Conservation (phyloP, 2,888 invertebrate species). For the Lumbricus terrestris region DNA sequence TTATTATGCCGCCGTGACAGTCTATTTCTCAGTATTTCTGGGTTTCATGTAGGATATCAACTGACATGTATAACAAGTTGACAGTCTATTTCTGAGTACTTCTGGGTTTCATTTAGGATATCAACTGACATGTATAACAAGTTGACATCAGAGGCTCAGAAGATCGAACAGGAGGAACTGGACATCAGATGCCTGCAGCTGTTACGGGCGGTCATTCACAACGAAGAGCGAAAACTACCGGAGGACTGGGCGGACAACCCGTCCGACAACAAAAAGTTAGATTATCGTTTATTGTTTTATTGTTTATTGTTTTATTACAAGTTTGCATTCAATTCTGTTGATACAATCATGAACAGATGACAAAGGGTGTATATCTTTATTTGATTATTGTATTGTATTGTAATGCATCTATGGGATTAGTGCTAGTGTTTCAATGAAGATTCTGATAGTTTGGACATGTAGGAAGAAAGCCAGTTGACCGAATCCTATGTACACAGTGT, state of each 20-base stretch:
- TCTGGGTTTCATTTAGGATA: slow-evolving; percentile 32
- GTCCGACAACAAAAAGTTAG: slow-evolving; percentile 38
- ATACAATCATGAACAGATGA: no score
- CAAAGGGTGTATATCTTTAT: no score
- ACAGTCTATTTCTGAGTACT: neutral
- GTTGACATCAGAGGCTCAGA: slow-evolving; percentile 34
- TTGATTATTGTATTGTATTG: no score
- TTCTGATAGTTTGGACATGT: no score
- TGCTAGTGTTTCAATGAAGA: no score
- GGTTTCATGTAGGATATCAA: slow-evolving; percentile 37
- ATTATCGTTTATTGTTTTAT: no score
- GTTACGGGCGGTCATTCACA: slow-evolving; percentile 48
- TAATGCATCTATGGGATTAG: no score
- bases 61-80: slow-evolving; percentile 37
- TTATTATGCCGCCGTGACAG: no score
- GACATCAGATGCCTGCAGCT: slow-evolving; percentile 48
- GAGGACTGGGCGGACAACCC: slow-evolving; percentile 46
- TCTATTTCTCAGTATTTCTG: neutral
- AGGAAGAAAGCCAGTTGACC: no score
- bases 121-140: slow-evolving; percentile 38
- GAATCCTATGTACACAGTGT: no score
- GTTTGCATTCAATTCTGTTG: no score
- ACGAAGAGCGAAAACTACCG: slow-evolving; percentile 46
- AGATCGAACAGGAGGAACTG: slow-evolving; percentile 40
- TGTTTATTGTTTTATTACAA: no score